phyloP scores from a whole-genome alignment of 2,888 invertebrate species.

The Pristionchus exspectatus region DNA sequence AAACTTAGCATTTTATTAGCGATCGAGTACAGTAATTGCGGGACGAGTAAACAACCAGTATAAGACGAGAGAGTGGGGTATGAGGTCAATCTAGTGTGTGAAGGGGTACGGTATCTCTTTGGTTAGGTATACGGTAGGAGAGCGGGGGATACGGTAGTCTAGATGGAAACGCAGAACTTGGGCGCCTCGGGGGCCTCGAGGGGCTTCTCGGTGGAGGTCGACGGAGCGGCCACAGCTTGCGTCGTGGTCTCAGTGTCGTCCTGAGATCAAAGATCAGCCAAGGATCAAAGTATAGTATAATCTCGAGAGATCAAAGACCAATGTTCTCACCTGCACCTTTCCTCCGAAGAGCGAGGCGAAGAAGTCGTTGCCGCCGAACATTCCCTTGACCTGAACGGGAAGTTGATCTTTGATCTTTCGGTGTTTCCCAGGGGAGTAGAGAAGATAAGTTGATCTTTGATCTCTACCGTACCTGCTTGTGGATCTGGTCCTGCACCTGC shows the following conservation, averaged over 20 bases:
- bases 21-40: slow-evolving; percentile 40
- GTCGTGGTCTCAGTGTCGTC: slow-evolving; percentile 49
- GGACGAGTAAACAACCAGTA: slow-evolving; percentile 35
- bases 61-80: slow-evolving; percentile 2
- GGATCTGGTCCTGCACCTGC: slow-evolving; percentile 67
- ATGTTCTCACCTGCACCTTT: slow-evolving; percentile 39
- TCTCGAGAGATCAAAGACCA: neutral
- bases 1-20: slow-evolving; percentile 19
- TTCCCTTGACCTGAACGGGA: slow-evolving; percentile 69
- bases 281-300: neutral
- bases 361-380: slow-evolving; percentile 73
- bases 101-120: slow-evolving; percentile 33
- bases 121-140: slow-evolving; percentile 7
- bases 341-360: slow-evolving; percentile 67
- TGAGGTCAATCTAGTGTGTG: slow-evolving; percentile 39
- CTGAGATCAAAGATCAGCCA: slow-evolving; percentile 49
- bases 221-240: neutral
- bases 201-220: slow-evolving; percentile 24
- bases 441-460: neutral
- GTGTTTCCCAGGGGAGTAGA: neutral
- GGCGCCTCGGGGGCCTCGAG: slow-evolving; percentile 75
- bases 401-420: neutral
- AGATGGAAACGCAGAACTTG: slow-evolving; percentile 77
- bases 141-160: slow-evolving; percentile 38
- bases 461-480: slow-evolving; percentile 55